Evolutionary conservation across 2,797 vertebrate genomes (phyloP), one percentile per base, ranked within the genome.

Genomic region (Spinus pinus): DNA sequence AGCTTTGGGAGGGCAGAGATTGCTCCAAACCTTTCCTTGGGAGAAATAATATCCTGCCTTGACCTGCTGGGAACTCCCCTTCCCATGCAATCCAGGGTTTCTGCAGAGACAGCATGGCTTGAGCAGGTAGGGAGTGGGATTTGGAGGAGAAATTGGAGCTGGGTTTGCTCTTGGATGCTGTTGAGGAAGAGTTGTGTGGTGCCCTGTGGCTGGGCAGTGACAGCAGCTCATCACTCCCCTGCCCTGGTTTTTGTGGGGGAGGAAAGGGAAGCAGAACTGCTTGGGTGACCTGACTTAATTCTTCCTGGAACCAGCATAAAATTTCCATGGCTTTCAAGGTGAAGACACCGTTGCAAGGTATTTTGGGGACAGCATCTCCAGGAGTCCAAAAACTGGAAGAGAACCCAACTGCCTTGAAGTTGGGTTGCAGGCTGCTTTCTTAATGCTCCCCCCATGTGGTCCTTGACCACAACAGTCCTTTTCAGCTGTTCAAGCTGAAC

Each of bases 1-100:
- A 65, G 88, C 81, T 71, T 54, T 64, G 61, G 79, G 69, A 91
- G 91, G 94, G 89, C 84, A 91, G 83, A 27, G 72, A 86, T 80
- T 81, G 60, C 89, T 83, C 61, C 57, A 85, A 3, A 61, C 35
- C 66, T 74, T 82, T 50, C 25, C 31, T 54, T 78, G 57, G 60
- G 27, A 58, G 62, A 23, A 71, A 6, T 7, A 15, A 33, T 0
- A 1, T 24, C 44, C 57, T 87, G 49, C 88, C 65, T 12, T 50
- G 70, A 44, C 30, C 30, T 75, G 57, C 14, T 72, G 73, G 54
- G 30, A 90, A 1, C 39, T 72, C 3, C 0, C 10, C 20, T 64
- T 88, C 21, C 86, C 22, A 1, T 9, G 12, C 0, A 0, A 0
- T 18, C 44, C 12, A 0, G 21, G 5, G 9, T 47, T 70, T 49